Conservation (phyloP, 1,140 invertebrate genomes). For the Drosophila ercepeae region DNA sequence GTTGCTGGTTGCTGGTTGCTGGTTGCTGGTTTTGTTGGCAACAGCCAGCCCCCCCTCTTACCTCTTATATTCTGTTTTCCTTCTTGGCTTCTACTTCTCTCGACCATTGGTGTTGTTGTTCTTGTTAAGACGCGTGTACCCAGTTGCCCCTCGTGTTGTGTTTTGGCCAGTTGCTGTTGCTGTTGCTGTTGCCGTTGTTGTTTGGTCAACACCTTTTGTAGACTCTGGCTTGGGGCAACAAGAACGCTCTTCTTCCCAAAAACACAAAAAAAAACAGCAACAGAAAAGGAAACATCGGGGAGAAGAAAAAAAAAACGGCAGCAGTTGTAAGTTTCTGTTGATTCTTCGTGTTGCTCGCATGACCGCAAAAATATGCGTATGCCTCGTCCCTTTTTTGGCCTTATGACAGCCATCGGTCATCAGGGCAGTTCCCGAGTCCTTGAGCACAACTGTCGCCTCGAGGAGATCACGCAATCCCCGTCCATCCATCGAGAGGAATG, state of each 20-base stretch:
- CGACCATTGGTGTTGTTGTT: slow-evolving; percentile 53
- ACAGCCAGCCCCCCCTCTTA: slow-evolving; percentile 9
- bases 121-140: slow-evolving; percentile 73
- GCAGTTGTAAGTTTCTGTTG: slow-evolving; percentile 76
- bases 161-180: slow-evolving; percentile 38
- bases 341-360: slow-evolving; percentile 39
- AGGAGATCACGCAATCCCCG: slow-evolving; percentile 47
- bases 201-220: slow-evolving; percentile 81
- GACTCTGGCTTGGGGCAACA: slow-evolving; percentile 75
- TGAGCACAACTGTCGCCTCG: slow-evolving; percentile 70
- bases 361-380: slow-evolving; percentile 79
- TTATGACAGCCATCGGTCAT: slow-evolving; percentile 70
- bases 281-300: slow-evolving; percentile 2
- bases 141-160: slow-evolving; percentile 49
- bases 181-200: slow-evolving; percentile 50
- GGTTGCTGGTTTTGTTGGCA: slow-evolving; percentile 2
- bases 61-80: no score
- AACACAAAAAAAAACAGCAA: slow-evolving; percentile 30
- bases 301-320: slow-evolving; percentile 51
- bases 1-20: background rate
- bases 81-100: slow-evolving; percentile 7
- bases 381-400: slow-evolving; percentile 57
- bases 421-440: slow-evolving; percentile 51
- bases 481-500: background rate
- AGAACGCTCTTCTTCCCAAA: slow-evolving; percentile 20